phyloP scores from a whole-genome alignment of 2,113 vertebrate genomes.

The Ceyx melanurus region DNA sequence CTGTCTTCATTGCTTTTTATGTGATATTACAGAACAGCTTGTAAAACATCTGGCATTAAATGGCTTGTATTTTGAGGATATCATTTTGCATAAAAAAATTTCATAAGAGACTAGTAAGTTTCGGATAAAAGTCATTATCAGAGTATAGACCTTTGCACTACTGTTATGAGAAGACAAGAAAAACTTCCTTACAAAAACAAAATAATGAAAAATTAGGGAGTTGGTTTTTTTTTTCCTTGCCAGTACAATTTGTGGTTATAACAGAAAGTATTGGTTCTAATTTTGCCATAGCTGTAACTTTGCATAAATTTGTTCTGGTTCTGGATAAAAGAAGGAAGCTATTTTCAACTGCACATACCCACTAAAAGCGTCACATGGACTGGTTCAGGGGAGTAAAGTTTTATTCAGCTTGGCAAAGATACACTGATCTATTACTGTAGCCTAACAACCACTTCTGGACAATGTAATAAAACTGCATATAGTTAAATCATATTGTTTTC shows the following conservation, averaged over 20 bases:
- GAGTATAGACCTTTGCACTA: neutral
- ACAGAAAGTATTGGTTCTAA: neutral
- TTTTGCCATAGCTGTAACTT: neutral
- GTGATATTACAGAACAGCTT: constrained; percentile 25
- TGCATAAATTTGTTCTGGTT: neutral
- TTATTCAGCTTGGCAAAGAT: neutral
- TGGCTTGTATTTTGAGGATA: constrained; percentile 1
- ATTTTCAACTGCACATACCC: neutral
- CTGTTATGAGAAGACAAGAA: neutral
- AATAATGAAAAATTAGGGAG: neutral
- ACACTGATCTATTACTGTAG: neutral
- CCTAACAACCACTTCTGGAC: neutral
- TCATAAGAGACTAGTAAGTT: neutral
- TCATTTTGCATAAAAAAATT: neutral
- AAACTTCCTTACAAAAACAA: neutral
- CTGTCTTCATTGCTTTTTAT: constrained; percentile 44
- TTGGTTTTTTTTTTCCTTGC: neutral
- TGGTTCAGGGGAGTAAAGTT: neutral
- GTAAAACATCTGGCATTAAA: constrained; percentile 51
- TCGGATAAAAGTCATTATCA: neutral
- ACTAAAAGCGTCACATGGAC: neutral
- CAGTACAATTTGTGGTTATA: neutral
- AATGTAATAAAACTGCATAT: neutral
- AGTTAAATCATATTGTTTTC: neutral
- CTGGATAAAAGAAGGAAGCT: neutral